Base-by-base conservation (phyloP, 2,113 vertebrate species). In the Tyrannus savana region DNA sequence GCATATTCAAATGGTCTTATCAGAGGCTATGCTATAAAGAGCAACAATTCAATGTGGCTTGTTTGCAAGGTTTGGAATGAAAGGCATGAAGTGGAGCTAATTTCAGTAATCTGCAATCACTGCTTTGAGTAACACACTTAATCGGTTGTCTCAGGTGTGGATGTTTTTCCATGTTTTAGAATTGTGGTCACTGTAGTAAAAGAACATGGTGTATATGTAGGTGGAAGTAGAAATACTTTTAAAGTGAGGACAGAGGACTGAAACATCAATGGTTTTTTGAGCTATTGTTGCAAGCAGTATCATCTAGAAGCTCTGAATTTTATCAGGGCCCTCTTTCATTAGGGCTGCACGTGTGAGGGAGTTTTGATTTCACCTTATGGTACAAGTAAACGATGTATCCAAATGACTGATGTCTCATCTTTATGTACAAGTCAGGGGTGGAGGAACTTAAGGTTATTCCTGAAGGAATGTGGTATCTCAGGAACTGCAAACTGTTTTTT, bases 21-120 rank as follows among this genome's bases (percentile, higher is more conserved):
- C 68, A 84, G 79, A 75, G 41, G 22, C 37, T 64, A 49, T 19
- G 55, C 59, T 90, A n/a, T 84, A 93, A 91, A 83, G 68, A 94
- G 49, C 72, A 68, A 25, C 68, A 25, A 18, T 22, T 31, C 52
- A 59, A 5, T 44, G 72, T 60, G 76, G 56, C 60, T 92, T 25
- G 15, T 81, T 84, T 83, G 64, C n/a, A 85, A 58, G 59, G 42
- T 35, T 67, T 86, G 91, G 88, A 93, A 95, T 82, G 93, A 87
- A 52, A 93, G 76, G 92, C 87, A 92, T 64, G 75, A 74, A 86
- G 47, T 28, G 44, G 42, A 72, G 64, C 56, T 94, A 35, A 92
- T 78, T 73, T 82, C 55, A 52, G 73, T 73, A 72, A 84, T 39
- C 74, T 80, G 49, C 4, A 1, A 8, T 75, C 58, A 16, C 17